These are phyloP conservation scores for Pimephales promelas DNA, from an alignment of 2,113 vertebrate genomes.

Conservation along the genomic window DNA sequence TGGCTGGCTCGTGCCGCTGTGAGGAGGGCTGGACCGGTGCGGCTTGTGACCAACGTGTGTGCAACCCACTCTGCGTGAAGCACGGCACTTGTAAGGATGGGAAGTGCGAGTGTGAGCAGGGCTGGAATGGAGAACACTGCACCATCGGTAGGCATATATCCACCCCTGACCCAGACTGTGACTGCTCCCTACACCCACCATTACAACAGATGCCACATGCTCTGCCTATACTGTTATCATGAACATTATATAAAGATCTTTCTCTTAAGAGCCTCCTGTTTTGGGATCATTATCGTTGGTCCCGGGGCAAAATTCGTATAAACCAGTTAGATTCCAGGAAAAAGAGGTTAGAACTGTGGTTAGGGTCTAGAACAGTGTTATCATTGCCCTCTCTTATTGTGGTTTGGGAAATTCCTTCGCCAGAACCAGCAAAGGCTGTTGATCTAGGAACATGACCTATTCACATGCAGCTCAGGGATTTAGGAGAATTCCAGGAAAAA, in stretches of 20 bases:
- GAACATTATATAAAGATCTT: not conserved
- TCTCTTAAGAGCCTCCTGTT: not conserved
- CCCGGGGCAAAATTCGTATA: not conserved
- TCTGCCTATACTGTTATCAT: not conserved
- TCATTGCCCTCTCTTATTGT: not conserved
- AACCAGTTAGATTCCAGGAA: not conserved
- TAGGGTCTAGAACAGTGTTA: not conserved
- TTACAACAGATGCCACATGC: constrained; percentile 11
- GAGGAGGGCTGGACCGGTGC: constrained; percentile 98
- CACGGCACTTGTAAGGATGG: constrained; percentile 99
- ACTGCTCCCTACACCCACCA: constrained; percentile 47
- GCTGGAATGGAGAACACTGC: constrained; percentile 99
- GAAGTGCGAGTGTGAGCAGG: constrained; percentile 99
- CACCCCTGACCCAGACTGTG: constrained; percentile 86
- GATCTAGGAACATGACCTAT: not conserved
- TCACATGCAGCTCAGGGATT: constrained; percentile 1
- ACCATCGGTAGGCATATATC: constrained; percentile 95
- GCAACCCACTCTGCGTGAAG: constrained; percentile 95
- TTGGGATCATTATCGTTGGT: not conserved
- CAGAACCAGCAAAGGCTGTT: constrained; percentile 13
- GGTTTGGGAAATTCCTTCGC: not conserved
- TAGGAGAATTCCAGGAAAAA: not conserved
- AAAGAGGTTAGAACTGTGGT: not conserved
- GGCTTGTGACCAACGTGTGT: constrained; percentile 95
- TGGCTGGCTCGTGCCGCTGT: constrained; percentile 93